These are phyloP conservation scores for Cladopsammia gracilis DNA, from an alignment of 64 coral and sea anemone genomes.

Conservation along the genomic window DNA sequence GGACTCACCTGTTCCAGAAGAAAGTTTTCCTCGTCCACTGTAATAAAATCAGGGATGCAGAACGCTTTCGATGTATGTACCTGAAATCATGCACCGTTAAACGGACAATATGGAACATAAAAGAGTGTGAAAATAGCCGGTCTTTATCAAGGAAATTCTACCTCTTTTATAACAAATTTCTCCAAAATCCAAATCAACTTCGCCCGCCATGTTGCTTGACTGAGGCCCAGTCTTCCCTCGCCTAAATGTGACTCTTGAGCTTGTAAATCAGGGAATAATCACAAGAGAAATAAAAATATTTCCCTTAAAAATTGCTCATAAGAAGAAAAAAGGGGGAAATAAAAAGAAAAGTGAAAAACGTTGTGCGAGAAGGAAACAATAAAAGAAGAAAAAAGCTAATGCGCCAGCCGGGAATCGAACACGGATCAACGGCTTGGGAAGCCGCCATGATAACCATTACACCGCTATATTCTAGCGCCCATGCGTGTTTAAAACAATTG, in stretches of 20 bases:
- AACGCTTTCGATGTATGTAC: constrained; percentile 71
- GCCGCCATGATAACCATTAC: constrained; percentile 97
- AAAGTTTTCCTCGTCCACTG: constrained; percentile 72
- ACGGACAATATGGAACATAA: background rate
- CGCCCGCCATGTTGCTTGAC: constrained; percentile 52
- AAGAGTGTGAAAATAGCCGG: background rate
- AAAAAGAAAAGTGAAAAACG: background rate
- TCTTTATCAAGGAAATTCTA: background rate
- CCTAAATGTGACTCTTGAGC: no score
- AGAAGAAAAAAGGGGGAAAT: background rate
- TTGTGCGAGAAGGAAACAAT: background rate
- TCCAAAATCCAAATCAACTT: constrained; percentile 54
- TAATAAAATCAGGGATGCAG: constrained; percentile 89
- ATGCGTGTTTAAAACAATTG: background rate
- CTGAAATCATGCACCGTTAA: constrained; percentile 47
- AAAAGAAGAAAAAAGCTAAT: background rate
- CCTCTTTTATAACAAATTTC: constrained; percentile 59
- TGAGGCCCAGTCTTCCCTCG: constrained; percentile 49
- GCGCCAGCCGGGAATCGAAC: constrained; percentile 98
- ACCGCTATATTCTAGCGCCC: constrained; percentile 92
- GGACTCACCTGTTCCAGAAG: constrained; percentile 72
- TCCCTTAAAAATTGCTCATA: background rate
- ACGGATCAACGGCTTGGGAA: constrained; percentile 98
- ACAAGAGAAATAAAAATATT: background rate
- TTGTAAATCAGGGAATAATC: no score